Evolutionary conservation across 2,113 vertebrate genomes (phyloP).

Genomic region (Balaeniceps rex): DNA sequence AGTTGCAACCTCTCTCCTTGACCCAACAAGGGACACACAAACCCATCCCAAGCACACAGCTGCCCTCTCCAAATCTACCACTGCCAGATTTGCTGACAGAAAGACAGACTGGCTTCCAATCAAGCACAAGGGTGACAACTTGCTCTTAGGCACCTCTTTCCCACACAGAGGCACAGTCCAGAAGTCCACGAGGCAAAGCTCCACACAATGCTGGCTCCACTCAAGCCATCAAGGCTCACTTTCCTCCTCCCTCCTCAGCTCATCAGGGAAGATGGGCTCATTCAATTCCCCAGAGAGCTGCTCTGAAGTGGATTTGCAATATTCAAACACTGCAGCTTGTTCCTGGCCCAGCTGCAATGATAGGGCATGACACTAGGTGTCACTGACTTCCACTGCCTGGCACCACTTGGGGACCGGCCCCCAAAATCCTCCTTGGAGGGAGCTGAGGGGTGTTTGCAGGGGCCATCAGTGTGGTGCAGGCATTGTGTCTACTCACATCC

Average conservation of each 20-base stretch:
- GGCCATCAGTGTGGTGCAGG: neutral
- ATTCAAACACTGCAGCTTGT: neutral
- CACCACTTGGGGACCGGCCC: accelerated
- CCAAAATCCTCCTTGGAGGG: neutral
- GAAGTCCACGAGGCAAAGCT: neutral
- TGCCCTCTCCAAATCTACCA: neutral
- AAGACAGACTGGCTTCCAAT: neutral
- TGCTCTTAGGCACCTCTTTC: neutral
- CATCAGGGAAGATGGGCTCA: neutral
- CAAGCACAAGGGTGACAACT: neutral
- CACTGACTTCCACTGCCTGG: neutral
- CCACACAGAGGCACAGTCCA: neutral
- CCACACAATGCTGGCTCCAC: neutral
- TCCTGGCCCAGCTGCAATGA: neutral
- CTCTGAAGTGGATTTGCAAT: neutral
- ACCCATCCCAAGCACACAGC: neutral
- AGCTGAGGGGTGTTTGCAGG: neutral
- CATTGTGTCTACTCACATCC: slow-evolving; percentile 81
- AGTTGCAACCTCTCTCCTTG: neutral
- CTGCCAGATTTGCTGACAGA: neutral
- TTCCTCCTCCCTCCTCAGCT: neutral
- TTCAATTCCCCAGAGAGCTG: neutral
- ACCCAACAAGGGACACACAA: neutral
- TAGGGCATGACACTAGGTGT: neutral
- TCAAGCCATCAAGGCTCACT: neutral